Conservation (phyloP, 2,797 vertebrate species). For the Antrozous pallidus region DNA sequence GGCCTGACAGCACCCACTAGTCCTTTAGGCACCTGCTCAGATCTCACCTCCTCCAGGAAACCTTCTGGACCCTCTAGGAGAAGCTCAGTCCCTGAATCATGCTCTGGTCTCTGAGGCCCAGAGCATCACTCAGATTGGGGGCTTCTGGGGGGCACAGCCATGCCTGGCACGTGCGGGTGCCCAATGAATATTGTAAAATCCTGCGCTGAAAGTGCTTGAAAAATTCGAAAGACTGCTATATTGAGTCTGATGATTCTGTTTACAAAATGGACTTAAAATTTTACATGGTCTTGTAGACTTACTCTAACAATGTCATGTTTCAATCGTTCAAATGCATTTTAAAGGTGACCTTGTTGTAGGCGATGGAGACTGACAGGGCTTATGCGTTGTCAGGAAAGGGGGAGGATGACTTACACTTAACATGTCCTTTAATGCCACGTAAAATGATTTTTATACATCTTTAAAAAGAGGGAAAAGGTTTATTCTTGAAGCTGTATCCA, state of each 20-base stretch:
- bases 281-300: not conserved
- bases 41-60: constrained; percentile 7
- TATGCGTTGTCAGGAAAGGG: not conserved
- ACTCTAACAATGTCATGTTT: not conserved
- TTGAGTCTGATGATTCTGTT: not conserved
- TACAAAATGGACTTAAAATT: not conserved
- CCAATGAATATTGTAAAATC: not conserved
- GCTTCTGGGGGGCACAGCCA: not conserved
- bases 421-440: not conserved
- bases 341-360: not conserved
- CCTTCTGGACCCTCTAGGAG: not conserved
- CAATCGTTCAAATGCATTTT: constrained; percentile 10
- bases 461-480: constrained; percentile 37
- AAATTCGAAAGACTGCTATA: not conserved
- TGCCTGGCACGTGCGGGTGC: not conserved
- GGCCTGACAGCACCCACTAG: not conserved
- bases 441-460: constrained; percentile 51
- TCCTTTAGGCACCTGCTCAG: not conserved
- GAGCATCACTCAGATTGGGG: not conserved
- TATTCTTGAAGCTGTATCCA: constrained; percentile 59
- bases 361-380: not conserved
- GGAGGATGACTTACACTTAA: not conserved
- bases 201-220: not conserved
- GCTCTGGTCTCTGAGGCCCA: not conserved
- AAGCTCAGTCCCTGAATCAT: not conserved